phyloP scores from a whole-genome alignment of 2,888 invertebrate genomes.

The Lapara coniferarum region DNA sequence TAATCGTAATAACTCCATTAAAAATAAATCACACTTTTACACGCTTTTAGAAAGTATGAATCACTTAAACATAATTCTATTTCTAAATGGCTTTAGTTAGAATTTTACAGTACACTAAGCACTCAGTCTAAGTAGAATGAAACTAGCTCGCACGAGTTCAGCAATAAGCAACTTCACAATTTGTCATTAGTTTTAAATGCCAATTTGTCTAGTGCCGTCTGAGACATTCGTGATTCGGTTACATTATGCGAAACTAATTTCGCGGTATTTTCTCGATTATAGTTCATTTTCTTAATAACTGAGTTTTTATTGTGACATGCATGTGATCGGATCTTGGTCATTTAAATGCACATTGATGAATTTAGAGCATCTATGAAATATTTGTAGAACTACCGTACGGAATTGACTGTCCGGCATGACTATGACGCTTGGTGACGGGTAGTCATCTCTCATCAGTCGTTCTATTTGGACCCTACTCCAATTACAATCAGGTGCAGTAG shows the following conservation, averaged over 20 bases:
- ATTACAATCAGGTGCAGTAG: too few relatives aligned
- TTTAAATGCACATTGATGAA: not conserved
- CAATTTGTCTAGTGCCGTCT: conserved; percentile 28
- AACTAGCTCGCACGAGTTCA: conserved; percentile 9
- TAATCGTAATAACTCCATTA: conserved; percentile 42
- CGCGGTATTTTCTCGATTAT: not conserved
- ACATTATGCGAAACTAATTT: conserved; percentile 31
- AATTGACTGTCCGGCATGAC: not conserved
- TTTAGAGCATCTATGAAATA: not conserved
- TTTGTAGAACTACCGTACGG: not conserved
- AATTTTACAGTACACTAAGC: conserved; percentile 28
- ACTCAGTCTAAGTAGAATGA: conserved; percentile 24
- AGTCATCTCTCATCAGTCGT: too few relatives aligned
- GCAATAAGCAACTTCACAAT: conserved; percentile 20
- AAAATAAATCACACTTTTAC: conserved; percentile 44
- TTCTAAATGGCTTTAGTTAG: conserved; percentile 27
- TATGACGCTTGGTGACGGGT: too few relatives aligned
- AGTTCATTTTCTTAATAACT: not conserved
- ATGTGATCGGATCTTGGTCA: not conserved
- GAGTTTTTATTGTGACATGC: not conserved
- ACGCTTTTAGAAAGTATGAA: conserved; percentile 27
- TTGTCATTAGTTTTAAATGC: conserved; percentile 23
- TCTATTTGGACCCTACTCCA: too few relatives aligned
- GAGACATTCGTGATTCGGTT: conserved; percentile 26
- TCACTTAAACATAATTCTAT: conserved; percentile 28